Base-by-base conservation (phyloP, 2,888 invertebrate genomes). In the Mesochorus sp. region DNA sequence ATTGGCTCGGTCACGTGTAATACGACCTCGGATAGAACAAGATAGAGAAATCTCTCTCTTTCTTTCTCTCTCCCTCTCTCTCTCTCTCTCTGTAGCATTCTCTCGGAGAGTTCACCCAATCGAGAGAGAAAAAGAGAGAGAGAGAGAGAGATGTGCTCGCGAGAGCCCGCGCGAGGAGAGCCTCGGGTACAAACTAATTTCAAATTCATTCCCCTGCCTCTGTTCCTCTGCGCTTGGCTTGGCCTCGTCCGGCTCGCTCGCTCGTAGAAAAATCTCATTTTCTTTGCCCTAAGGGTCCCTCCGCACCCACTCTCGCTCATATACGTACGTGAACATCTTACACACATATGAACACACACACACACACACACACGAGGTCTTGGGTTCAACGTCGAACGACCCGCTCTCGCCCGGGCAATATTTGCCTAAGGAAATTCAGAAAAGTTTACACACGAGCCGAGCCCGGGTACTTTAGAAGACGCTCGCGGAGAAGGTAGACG, bases 371-470 rank as follows among this genome's bases (percentile, higher is more conserved):
- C 19, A 39, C 37, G 66, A 37, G 59, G 5, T 34, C 66, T 73
- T 44, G 70, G 76, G 66, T 76, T 66, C 62, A 78, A 59, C n/a
- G n/a, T 70, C 64, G 64, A 64, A 64, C 70, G 74, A 75, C 78
- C 72, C 67, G 76, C 85, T 82, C 84, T 82, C 85, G 82, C 83
- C 83, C 82, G 83, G 85, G 85, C 88, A 88, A 87, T 89, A 90
- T 90, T 90, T 89, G 88, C 89, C 87, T 88, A 89, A 89, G 89
- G 87, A 89, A 89, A 90, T 89, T 89, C 87, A 88, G 86, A 85
- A 88, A 88, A 89, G 89, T 89, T 90, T 89, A 88, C 89, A 86
- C 88, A 89, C 86, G 89, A 86, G 84, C 84, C 85, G 80, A 62
- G 81, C 71, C 82, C 82, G 81, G 84, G 82, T 81, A 82, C 83